phyloP scores from a whole-genome alignment of 1,140 invertebrate genomes.

The Aphis craccivora region DNA sequence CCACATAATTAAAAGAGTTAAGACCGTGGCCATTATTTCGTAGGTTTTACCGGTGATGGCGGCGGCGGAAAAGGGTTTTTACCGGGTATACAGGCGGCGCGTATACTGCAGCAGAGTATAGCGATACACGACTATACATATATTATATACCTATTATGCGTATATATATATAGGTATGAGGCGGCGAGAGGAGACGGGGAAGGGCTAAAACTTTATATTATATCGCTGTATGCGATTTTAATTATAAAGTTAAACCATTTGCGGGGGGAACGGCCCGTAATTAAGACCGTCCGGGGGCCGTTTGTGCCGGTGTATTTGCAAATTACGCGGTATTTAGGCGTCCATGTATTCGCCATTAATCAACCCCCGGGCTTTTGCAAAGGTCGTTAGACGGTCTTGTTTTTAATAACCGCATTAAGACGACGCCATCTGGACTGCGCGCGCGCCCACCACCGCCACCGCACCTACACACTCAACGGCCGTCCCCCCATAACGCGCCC shows the following conservation, averaged over 20 bases:
- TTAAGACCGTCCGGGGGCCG: constrained; percentile 56
- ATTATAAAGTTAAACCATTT: constrained; percentile 58
- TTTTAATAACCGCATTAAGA: constrained; percentile 58
- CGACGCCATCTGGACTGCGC: constrained; percentile 55
- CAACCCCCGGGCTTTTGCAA: constrained; percentile 58
- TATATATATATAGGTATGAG: background rate
- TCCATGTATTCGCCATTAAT: constrained; percentile 58
- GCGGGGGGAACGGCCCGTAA: constrained; percentile 56
- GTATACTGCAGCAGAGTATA: background rate
- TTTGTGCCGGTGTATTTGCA: constrained; percentile 58
- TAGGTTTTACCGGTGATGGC: background rate
- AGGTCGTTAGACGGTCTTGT: constrained; percentile 58
- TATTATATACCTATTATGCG: background rate
- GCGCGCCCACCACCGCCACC: background rate
- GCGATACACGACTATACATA: background rate
- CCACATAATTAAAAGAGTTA: constrained; percentile 45
- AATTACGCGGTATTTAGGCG: constrained; percentile 58
- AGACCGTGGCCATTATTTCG: constrained; percentile 32
- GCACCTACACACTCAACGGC: background rate
- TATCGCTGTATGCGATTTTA: constrained; percentile 57
- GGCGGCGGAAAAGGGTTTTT: background rate
- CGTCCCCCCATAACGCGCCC: background rate
- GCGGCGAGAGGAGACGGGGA: background rate
- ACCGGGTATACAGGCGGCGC: background rate
- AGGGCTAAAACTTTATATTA: constrained; percentile 52